phyloP scores from a whole-genome alignment of 2,888 invertebrate species.

The Nomada goodeniana region DNA sequence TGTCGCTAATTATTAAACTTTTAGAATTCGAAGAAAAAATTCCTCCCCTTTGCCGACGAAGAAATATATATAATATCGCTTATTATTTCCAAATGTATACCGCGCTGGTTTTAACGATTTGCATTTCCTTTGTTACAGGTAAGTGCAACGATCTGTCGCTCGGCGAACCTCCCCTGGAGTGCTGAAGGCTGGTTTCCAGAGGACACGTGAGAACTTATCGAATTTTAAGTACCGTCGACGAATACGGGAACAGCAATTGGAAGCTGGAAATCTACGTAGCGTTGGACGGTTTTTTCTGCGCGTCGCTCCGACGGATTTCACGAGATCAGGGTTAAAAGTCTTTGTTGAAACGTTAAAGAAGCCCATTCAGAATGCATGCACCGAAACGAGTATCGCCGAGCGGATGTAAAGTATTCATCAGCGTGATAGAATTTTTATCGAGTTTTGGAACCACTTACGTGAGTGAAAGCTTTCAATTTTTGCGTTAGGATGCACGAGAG shows the following conservation, averaged over 20 bases:
- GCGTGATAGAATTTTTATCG: conserved; percentile 44
- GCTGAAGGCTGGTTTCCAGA: neutral
- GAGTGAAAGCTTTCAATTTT: conserved; percentile 29
- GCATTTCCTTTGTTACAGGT: conserved; percentile 68
- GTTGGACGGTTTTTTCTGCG: conserved; percentile 10
- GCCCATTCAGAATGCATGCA: conserved; percentile 21
- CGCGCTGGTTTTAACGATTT: conserved; percentile 47
- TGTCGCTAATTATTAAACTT: too few species aligned
- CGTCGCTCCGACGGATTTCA: neutral
- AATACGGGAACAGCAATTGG: conserved; percentile 22
- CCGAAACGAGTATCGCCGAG: conserved; percentile 1
- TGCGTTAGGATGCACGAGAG: neutral
- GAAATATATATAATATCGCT: too few species aligned
- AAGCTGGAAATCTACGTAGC: neutral
- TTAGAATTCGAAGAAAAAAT: too few species aligned
- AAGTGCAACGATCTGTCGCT: conserved; percentile 54
- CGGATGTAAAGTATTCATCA: conserved; percentile 32
- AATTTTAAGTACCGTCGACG: conserved; percentile 47
- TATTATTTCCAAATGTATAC: too few species aligned
- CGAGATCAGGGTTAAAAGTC: conserved; percentile 26
- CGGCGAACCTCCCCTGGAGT: neutral
- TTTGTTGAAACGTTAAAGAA: conserved; percentile 14
- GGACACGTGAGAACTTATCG: conserved; percentile 40
- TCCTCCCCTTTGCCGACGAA: too few species aligned
- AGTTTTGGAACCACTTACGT: conserved; percentile 22